phyloP scores from a whole-genome alignment of 2,113 vertebrate genomes.

The Festucalex cinctus region DNA sequence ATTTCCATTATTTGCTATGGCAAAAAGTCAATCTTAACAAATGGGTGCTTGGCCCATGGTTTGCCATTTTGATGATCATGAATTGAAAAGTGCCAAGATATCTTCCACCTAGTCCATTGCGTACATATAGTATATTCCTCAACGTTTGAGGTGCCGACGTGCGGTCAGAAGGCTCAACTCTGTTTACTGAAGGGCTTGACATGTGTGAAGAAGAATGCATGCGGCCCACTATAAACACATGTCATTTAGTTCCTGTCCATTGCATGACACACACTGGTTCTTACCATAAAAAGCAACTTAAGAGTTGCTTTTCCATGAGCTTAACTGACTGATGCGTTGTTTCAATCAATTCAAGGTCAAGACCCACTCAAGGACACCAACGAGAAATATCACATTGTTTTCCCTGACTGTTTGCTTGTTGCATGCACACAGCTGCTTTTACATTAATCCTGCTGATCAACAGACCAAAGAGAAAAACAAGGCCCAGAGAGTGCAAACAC shows the following conservation, averaged over 20 bases:
- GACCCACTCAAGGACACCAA: neutral
- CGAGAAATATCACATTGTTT: neutral
- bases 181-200: constrained; percentile 52
- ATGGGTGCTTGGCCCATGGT: no score
- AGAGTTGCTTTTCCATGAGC: neutral
- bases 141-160: constrained; percentile 9
- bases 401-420: neutral
- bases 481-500: neutral
- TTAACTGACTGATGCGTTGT: neutral
- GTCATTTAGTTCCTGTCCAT: constrained; percentile 26
- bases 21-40: no score
- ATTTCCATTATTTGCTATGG: no score
- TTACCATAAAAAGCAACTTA: neutral
- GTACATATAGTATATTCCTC: constrained; percentile 6
- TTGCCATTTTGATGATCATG: no score
- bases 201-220: constrained; percentile 50
- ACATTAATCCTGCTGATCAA: neutral
- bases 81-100: no score
- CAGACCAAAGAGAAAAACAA: neutral
- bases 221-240: constrained; percentile 57
- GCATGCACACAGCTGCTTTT: neutral
- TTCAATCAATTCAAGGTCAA: neutral
- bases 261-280: constrained; percentile 1
- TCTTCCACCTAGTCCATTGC: neutral
- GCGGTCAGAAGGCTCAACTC: constrained; percentile 23